Base-by-base conservation (phyloP, 2,888 invertebrate genomes). In the Lathronympha strigana region DNA sequence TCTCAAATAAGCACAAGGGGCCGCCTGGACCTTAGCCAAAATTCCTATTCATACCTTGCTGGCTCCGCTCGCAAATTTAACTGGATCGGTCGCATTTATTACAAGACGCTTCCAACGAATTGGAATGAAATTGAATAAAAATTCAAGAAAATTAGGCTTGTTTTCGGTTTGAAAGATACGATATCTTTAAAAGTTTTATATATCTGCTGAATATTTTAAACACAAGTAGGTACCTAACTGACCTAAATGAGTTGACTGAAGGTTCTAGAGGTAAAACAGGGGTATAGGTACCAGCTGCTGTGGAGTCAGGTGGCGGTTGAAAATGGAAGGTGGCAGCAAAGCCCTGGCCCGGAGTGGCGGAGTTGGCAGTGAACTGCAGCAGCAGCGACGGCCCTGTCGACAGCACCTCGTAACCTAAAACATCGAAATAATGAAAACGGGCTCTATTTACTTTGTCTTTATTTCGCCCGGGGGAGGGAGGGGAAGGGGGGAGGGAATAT, bases 281-380 rank as follows among this genome's bases (percentile, higher is more conserved):
- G 25, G 3, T 13, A 53, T 36, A 8, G 11, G 67, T 68, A 91
- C 91, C 91, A 70, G 91, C 91, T 33, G 91, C 91, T 0, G 91
- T 92, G 8, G 91, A 92, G 61, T 91, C 91, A 0, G 91, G 91
- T 0, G 91, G 91, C 13, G 94, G 94, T 75, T 95, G 95, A 78
- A 95, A 96, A 78, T 95, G 94, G 84, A 94, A 96, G 68, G 93
- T 94, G 66, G 95, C 96, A 76, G 95, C 95, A 83, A 96, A 96
- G 1, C 96, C 96, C 76, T 95, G 95, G 0, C 96, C 96, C 0
- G 96, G 96, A 80, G 94, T 93, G 67, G 94, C 95, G 0, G 97
- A 97, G 87, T 96, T 96, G 63, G 96, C 96, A 45, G 96, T 95
- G 86, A 97, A 97, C 88, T 97, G 97, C 73, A 97, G 93, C 78